Evolutionary conservation across 2,888 invertebrate genomes (phyloP), one percentile per base, ranked within the genome.

Genomic region (Pristionchus arcanus): DNA sequence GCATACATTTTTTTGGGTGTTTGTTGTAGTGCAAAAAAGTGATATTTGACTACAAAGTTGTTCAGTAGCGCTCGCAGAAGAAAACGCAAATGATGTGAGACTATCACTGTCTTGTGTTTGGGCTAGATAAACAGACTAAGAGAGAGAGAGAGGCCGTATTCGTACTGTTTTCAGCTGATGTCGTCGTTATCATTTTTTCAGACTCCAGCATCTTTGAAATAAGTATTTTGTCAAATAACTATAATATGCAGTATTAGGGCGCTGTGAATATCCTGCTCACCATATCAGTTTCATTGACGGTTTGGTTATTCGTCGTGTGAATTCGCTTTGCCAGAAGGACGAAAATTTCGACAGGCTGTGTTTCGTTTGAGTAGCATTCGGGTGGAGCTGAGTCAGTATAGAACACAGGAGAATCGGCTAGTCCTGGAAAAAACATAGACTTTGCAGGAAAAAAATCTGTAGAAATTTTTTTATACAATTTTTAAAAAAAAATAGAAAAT

Each of bases 291-390:
- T 91, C 93, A 11, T 93, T 94, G 21, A 93, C 92, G 34, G 93
- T 93, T 42, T 94, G 93, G 68, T 95, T 95, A 55, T 92, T 92
- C 3, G 91, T 91, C 5, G 94, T 92, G 86, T 94, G 93, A 71
- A 95, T 95, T 68, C 93, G 90, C 89, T 93, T 94, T 0, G 95
- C 95, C 25, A 95, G 91, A n/a, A 95, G 90, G 25, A 95, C 91
- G 87, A 93, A 95, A 28, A 95, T 93, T 55, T 94, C 92, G 0
- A 93, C 92, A 0, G 92, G 89, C 63, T 93, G 93, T 11, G 94
- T 93, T 28, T 66, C 90, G 81, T 93, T 93, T 42, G 93, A 91
- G 37, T 83, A 84, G 77, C 95, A 95, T 53, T 93, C 93, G 1
- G 90, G 90, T 15, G 93, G 93, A 7, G 95, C 94, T 7, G 91